These are phyloP conservation scores for Julus scanicus DNA, from an alignment of 2,888 invertebrate species.

Conservation along the genomic window DNA sequence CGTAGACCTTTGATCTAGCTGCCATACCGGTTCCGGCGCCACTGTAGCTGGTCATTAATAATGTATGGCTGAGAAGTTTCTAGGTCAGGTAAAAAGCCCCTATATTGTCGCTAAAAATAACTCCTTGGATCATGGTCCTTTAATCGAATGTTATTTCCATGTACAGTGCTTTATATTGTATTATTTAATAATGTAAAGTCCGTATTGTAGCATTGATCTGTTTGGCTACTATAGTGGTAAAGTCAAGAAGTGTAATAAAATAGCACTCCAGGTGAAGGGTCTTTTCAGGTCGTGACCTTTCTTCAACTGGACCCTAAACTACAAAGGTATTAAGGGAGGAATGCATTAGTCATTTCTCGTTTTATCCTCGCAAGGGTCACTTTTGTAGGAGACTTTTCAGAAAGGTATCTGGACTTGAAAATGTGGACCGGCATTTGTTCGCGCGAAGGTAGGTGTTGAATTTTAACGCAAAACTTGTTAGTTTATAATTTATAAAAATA, in stretches of 20 bases:
- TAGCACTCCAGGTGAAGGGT: background rate
- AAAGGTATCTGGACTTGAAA: background rate
- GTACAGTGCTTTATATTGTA: too few species aligned
- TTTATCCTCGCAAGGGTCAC: background rate
- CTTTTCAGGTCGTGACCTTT: slow-evolving; percentile 19
- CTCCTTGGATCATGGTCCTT: too few species aligned
- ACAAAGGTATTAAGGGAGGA: background rate
- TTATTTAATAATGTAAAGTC: too few species aligned
- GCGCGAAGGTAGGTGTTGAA: background rate
- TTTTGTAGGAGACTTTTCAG: background rate
- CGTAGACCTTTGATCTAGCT: too few species aligned
- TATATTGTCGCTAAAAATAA: too few species aligned
- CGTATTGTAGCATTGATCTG: too few species aligned
- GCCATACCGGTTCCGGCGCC: too few species aligned
- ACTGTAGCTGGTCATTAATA: too few species aligned
- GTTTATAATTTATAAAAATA: background rate
- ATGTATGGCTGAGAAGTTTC: too few species aligned
- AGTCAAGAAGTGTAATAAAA: background rate
- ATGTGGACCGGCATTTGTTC: background rate
- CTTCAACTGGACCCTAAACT: background rate
- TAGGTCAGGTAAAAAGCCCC: too few species aligned
- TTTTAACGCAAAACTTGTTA: background rate
- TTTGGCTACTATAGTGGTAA: too few species aligned
- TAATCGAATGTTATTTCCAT: too few species aligned
- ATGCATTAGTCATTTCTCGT: background rate